Evolutionary conservation across 2,797 vertebrate species (phyloP).

Genomic region (Esox lucius): DNA sequence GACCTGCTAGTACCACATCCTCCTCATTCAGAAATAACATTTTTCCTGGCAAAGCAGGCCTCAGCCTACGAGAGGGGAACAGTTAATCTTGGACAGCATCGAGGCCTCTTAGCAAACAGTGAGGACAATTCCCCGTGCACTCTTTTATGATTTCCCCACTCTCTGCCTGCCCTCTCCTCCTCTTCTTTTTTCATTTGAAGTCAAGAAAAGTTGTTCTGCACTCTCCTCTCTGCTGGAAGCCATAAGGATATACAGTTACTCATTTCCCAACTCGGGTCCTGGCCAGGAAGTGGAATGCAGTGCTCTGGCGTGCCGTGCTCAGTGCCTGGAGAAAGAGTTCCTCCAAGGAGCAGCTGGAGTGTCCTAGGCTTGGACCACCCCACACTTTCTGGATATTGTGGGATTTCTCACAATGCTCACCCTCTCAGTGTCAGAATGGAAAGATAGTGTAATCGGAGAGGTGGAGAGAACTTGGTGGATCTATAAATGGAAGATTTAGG

Average conservation of each 20-base stretch:
- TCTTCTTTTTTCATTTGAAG: constrained; percentile 29
- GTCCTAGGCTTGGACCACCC: constrained; percentile 40
- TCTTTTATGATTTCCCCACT: constrained; percentile 26
- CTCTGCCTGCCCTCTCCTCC: constrained; percentile 12
- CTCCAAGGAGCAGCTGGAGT: constrained; percentile 38
- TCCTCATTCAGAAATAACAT: constrained; percentile 71
- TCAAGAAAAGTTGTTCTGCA: constrained; percentile 65
- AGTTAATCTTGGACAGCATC: constrained; percentile 60
- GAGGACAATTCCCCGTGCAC: constrained; percentile 52
- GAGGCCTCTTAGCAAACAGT: constrained; percentile 78
- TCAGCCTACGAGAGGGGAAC: constrained; percentile 58
- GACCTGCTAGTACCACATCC: constrained; percentile 14
- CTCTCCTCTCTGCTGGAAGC: constrained; percentile 68
- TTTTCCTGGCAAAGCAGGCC: constrained; percentile 74
- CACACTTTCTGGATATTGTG: constrained; percentile 46
- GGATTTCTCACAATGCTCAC: neutral
- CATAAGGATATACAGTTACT: constrained; percentile 74
- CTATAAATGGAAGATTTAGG: neutral
- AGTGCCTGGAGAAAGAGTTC: constrained; percentile 44
- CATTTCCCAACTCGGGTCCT: constrained; percentile 68
- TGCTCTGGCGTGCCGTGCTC: constrained; percentile 62
- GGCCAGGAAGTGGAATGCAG: constrained; percentile 68
- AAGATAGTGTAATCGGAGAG: constrained; percentile 4
- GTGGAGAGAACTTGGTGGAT: constrained; percentile 12
- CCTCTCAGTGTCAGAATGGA: neutral